Percentiles rank a stretch among this genome's conserved stretches.
These are phyloP conservation scores for Threskiornis aethiopicus DNA, from an alignment of 2,797 vertebrate genomes.

Conservation along the genomic window DNA sequence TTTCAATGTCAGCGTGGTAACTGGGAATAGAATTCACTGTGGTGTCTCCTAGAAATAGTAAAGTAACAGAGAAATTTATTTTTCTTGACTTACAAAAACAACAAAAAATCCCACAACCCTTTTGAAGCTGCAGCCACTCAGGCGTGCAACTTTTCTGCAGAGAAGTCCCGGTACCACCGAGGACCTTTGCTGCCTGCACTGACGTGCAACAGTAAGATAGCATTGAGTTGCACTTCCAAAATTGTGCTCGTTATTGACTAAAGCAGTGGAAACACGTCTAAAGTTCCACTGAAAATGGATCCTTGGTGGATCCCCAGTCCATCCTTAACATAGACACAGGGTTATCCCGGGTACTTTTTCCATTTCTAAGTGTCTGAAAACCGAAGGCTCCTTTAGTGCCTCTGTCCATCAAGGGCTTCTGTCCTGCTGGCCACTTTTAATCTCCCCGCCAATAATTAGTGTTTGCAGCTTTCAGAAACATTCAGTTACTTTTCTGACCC, in stretches of 20 bases:
- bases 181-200: neutral
- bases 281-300: neutral
- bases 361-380: neutral
- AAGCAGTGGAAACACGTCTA: neutral
- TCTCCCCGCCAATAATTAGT: too few relatives aligned
- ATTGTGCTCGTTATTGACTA: neutral
- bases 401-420: neutral
- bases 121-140: neutral
- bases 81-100: neutral
- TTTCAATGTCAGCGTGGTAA: neutral
- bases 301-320: neutral
- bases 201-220: neutral
- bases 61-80: neutral
- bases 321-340: neutral
- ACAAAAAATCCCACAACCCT: neutral
- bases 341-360: neutral
- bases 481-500: neutral
- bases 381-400: neutral
- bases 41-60: neutral
- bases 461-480: neutral
- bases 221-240: neutral
- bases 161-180: neutral
- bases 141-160: neutral
- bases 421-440: neutral
- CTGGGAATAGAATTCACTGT: neutral